Conservation (phyloP, 2,888 invertebrate species). For the Hypolimnas misippus region DNA sequence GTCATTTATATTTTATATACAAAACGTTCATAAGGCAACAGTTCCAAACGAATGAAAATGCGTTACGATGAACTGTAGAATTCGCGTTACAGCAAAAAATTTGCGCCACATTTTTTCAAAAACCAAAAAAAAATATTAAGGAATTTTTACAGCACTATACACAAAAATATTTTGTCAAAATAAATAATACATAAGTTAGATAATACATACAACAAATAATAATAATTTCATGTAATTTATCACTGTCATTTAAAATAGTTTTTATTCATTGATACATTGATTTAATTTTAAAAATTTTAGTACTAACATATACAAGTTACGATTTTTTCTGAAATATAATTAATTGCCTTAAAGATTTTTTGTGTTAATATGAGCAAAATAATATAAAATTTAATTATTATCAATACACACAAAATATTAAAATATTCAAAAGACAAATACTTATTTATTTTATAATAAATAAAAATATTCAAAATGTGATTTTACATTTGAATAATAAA, state of each 20-base stretch:
- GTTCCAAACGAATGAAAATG: conserved; percentile 72
- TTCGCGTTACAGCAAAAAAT: conserved; percentile 16
- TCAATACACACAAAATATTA: too few species aligned
- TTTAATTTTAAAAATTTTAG: too few species aligned
- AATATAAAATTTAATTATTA: too few species aligned
- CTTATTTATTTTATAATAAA: too few species aligned
- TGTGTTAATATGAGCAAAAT: too few species aligned
- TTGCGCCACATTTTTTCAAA: conserved; percentile 2
- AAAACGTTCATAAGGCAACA: conserved; percentile 83
- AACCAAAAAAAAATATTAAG: neutral
- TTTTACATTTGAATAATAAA: neutral
- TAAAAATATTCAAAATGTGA: neutral
- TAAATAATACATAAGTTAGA: neutral
- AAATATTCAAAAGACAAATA: too few species aligned
- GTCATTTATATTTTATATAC: conserved; percentile 79
- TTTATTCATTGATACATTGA: too few species aligned
- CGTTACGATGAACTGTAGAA: conserved; percentile 35
- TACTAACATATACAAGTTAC: too few species aligned
- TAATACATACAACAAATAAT: conserved; percentile 10
- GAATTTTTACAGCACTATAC: neutral
- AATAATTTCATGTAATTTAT: too few species aligned
- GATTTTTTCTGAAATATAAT: too few species aligned
- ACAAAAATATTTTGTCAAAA: neutral
- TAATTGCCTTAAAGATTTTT: too few species aligned
- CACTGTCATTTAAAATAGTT: too few species aligned